Evolutionary conservation across 2,888 invertebrate genomes (phyloP).

Genomic region (Tenthredo scrophulariae): DNA sequence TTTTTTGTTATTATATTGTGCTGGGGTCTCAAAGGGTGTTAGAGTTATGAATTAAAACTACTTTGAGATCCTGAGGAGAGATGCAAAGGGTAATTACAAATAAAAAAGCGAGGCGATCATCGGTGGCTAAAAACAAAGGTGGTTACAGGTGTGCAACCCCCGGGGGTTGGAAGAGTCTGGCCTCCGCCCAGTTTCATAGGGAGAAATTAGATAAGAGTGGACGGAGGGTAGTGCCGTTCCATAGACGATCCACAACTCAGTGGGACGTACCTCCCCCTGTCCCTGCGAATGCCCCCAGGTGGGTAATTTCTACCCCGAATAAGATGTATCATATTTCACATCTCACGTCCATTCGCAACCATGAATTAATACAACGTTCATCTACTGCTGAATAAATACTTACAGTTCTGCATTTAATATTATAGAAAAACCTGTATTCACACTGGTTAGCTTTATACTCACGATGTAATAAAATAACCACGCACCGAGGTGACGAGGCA

Average conservation of each 20-base stretch:
- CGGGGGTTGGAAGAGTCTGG: slow-evolving; percentile 76
- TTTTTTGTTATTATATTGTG: slow-evolving; percentile 13
- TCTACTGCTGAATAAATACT: slow-evolving; percentile 20
- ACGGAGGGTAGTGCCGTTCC: slow-evolving; percentile 82
- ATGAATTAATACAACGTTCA: slow-evolving; percentile 34
- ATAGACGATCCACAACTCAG: slow-evolving; percentile 81
- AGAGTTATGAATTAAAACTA: slow-evolving; percentile 28
- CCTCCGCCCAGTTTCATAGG: slow-evolving; percentile 76
- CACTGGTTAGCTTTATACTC: slow-evolving; percentile 36
- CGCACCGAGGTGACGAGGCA: slow-evolving; percentile 44
- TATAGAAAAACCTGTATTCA: slow-evolving; percentile 2
- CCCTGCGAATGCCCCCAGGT: slow-evolving; percentile 78
- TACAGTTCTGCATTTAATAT: slow-evolving; percentile 26
- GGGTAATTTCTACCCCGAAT: slow-evolving; percentile 70
- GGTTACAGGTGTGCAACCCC: slow-evolving; percentile 77
- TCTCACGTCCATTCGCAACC: slow-evolving; percentile 51
- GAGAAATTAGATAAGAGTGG: slow-evolving; percentile 78
- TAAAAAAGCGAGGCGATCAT: slow-evolving; percentile 60
- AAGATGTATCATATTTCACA: slow-evolving; percentile 43
- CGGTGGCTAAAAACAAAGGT: slow-evolving; percentile 70
- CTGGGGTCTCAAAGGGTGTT: slow-evolving; percentile 17
- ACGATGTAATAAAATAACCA: slow-evolving; percentile 37
- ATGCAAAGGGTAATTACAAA: slow-evolving; percentile 39
- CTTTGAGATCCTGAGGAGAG: slow-evolving; percentile 44
- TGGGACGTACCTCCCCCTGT: slow-evolving; percentile 75